Evolutionary conservation across 2,113 vertebrate genomes (phyloP).

Genomic region (Myanophis thanlyinensis): DNA sequence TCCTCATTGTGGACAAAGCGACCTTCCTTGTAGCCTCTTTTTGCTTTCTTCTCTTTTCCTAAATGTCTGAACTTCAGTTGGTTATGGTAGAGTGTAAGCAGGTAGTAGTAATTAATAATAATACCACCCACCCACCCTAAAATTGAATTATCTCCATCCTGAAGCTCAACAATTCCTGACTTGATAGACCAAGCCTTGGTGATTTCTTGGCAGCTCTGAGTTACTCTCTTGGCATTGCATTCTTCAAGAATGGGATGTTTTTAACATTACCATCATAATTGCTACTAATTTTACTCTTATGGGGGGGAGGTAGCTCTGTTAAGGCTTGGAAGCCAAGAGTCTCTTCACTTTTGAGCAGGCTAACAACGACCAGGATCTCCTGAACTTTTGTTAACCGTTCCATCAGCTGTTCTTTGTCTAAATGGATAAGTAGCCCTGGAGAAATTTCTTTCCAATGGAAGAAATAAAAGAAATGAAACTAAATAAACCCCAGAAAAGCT

Average conservation of each 20-base stretch:
- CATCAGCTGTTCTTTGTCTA: not conserved
- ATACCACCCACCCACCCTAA: accelerated
- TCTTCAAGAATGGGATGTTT: not conserved
- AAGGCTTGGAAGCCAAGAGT: not conserved
- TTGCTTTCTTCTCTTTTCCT: constrained; percentile 10
- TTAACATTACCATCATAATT: not conserved
- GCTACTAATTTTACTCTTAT: not conserved
- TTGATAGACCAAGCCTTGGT: not conserved
- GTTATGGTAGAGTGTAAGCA: not conserved
- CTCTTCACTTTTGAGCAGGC: not conserved
- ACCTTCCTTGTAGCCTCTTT: constrained; percentile 32
- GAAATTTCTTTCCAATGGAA: not conserved
- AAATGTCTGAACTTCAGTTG: not conserved
- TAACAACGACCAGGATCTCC: not conserved
- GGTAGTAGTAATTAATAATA: not conserved
- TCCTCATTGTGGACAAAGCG: constrained; percentile 32
- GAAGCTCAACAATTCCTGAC: not conserved
- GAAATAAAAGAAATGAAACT: not conserved
- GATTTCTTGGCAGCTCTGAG: not conserved
- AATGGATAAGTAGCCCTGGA: not conserved
- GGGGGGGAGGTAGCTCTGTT: not conserved
- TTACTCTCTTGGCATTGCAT: not conserved
- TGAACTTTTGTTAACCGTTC: not conserved
- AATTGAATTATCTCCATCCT: not conserved
- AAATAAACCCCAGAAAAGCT: not conserved